These are phyloP conservation scores for Alsophila aescularia DNA, from an alignment of 2,888 invertebrate genomes.

Conservation along the genomic window DNA sequence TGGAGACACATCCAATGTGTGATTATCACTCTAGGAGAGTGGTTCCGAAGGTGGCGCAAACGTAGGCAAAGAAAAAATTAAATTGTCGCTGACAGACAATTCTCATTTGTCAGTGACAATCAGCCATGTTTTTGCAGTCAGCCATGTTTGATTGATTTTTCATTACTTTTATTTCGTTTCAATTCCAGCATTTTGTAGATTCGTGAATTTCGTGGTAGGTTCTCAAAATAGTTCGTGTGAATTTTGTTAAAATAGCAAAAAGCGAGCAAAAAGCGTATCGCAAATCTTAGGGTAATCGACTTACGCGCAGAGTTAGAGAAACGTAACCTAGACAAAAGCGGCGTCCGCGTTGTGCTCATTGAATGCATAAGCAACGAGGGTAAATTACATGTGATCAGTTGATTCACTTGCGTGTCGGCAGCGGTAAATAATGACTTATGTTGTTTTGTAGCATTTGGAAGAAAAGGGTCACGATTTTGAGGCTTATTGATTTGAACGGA, in stretches of 20 bases:
- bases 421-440: slow-evolving; percentile 26
- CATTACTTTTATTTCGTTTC: neutral
- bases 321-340: slow-evolving; percentile 93
- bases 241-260: neutral
- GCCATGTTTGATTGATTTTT: neutral
- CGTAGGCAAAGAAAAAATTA: too few species aligned
- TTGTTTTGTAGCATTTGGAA: slow-evolving; percentile 82
- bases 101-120: too few species aligned
- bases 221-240: neutral
- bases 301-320: slow-evolving; percentile 94
- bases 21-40: too few species aligned
- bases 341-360: slow-evolving; percentile 93
- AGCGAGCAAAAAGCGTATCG: slow-evolving; percentile 89
- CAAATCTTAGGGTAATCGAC: slow-evolving; percentile 95
- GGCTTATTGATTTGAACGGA: slow-evolving; percentile 86
- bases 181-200: neutral
- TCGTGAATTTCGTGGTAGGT: too few species aligned
- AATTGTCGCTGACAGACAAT: too few species aligned
- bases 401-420: neutral
- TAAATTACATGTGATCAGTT: slow-evolving; percentile 60
- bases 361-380: slow-evolving; percentile 95
- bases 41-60: too few species aligned
- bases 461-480: slow-evolving; percentile 90
- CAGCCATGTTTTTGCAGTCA: too few species aligned
- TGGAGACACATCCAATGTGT: too few species aligned